Evolutionary conservation across 2,888 invertebrate species (phyloP).

Genomic region (Noctua pronuba): DNA sequence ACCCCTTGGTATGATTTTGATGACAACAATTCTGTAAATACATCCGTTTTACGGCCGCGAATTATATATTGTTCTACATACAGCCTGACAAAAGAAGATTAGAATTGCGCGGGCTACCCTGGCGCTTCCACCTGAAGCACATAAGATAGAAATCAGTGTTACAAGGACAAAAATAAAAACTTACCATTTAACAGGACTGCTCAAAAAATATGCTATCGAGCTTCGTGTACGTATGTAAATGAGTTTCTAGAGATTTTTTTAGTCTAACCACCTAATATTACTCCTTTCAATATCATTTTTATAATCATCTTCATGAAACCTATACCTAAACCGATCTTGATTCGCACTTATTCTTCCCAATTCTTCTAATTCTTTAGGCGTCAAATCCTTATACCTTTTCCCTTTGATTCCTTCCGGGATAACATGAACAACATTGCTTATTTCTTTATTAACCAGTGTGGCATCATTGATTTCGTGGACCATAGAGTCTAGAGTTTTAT

Average conservation of each 20-base stretch:
- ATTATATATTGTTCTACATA: no score
- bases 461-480: conserved; percentile 77
- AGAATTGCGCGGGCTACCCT: no score
- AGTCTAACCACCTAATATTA: conserved; percentile 82
- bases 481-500: conserved; percentile 82
- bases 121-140: no score
- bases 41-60: no score
- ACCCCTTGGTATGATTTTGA: no score
- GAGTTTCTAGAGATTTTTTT: conserved; percentile 21
- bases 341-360: conserved; percentile 80
- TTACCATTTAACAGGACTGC: background rate
- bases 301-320: conserved; percentile 82
- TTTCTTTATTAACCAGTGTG: conserved; percentile 57
- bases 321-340: conserved; percentile 83
- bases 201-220: background rate
- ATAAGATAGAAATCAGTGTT: background rate
- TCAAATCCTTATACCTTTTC: conserved; percentile 81
- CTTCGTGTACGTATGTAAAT: background rate
- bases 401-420: conserved; percentile 79
- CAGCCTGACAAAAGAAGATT: no score
- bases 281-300: conserved; percentile 75
- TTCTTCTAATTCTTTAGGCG: conserved; percentile 78
- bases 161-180: background rate
- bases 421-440: conserved; percentile 58
- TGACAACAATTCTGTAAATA: no score